phyloP scores from a whole-genome alignment of 2,113 vertebrate species.

The Alectura lathami region DNA sequence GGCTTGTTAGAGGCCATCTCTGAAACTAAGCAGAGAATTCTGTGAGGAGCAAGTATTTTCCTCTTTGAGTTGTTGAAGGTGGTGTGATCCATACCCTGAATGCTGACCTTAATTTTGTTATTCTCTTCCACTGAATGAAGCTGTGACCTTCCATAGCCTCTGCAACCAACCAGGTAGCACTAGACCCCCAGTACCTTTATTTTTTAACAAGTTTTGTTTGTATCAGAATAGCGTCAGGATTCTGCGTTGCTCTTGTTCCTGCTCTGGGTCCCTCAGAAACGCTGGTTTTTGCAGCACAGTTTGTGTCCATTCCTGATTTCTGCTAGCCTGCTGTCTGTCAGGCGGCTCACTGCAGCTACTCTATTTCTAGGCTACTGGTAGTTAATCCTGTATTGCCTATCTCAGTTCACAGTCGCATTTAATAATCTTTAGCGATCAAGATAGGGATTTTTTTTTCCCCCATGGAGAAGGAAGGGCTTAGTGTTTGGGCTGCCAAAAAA shows the following conservation, averaged over 20 bases:
- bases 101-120: neutral
- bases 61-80: neutral
- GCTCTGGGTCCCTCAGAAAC: neutral
- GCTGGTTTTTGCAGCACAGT: neutral
- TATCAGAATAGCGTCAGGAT: neutral
- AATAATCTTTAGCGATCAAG: neutral
- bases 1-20: neutral
- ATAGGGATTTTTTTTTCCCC: rapidly evolving
- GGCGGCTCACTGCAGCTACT: neutral
- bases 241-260: neutral
- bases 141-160: neutral
- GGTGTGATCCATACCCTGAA: neutral
- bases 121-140: neutral
- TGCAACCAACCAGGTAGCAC: neutral
- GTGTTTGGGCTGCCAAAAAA: neutral
- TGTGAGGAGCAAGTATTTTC: neutral
- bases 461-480: rapidly evolving
- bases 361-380: neutral
- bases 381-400: neutral
- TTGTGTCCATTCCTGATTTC: neutral
- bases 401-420: neutral
- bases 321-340: neutral
- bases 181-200: neutral
- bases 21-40: neutral
- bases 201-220: neutral